Base-by-base conservation (phyloP, 2,888 invertebrate genomes). In the Lysandra bellargus region DNA sequence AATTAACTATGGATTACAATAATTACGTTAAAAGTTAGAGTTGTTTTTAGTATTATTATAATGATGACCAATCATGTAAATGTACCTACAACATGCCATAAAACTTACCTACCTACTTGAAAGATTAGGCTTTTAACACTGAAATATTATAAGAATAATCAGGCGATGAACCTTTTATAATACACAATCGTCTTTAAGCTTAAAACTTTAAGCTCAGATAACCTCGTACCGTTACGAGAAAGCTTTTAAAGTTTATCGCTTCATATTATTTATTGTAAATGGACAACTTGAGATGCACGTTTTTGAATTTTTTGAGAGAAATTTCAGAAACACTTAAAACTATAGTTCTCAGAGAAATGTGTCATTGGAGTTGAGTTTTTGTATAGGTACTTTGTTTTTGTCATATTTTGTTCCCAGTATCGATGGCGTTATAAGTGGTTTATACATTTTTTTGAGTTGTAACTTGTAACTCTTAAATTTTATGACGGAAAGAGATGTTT, bases 241-340 rank as follows among this genome's bases (percentile, higher is more conserved):
- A 88, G 90, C 93, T 92, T 93, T 92, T 92, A 93, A 69, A 88
- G 87, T 87, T 91, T 92, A 92, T 93, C 92, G 85, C 85, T 89
- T 85, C 86, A 88, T 87, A 89, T 89, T 90, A 90, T 92, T 92
- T 92, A 91, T 91, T 90, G 89, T 89, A 89, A 89, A 90, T 90
- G 89, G 87, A 88, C 86, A 89, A 87, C 90, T 91, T 86, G 90
- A 90, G 86, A 84, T 83, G 83, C 82, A 83, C 83, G 84, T 85
- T 84, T 85, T 84, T 30, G 64, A 84, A 85, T 86, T 86, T 86
- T 86, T 79, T 49, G 23, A 79, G 33, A 79, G 83, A 80, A 81
- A 83, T 80, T 82, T 83, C 82, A 83, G 82, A 81, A 81, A 82
- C 83, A 84, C 82, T 84, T 82, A 74, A 69, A 79, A 80, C 82